Base-by-base conservation (phyloP, 2,113 vertebrate genomes). In the Chauna torquata region DNA sequence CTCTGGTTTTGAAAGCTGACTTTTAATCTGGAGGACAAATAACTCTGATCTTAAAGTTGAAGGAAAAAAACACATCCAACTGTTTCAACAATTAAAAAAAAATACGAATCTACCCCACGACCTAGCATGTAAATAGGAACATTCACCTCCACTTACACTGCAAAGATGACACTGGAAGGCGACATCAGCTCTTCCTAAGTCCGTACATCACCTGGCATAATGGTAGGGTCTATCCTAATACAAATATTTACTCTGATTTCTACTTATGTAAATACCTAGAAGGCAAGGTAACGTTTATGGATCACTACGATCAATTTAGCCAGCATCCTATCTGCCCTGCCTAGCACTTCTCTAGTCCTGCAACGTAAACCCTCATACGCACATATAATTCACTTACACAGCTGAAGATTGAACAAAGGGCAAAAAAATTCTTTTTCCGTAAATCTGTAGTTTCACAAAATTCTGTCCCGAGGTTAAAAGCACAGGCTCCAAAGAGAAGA, bases 11-110 rank as follows among this genome's bases (percentile, higher is more conserved):
- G 59, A 94, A 97, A 88, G 89, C 74, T 82, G 23, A 20, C 70
- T 74, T 97, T 96, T 89, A 96, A 92, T 95, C 84, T 91, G 59
- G 86, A 96, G 95, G 89, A 82, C 92, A 95, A 95, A 90, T 80
- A 95, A 92, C 19, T 86, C 85, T 44, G 86, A 92, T 87, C 84
- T 72, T 54, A 36, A 79, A 89, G 49, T 17, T 82, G 71, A 91
- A 92, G n/a, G 32, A 45, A 58, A 77, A 1, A 6, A 55, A 58
- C 57, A n/a, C 55, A 58, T 82, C 82, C 70, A 85, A 91, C 54
- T 76, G 62, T 87, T 82, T 82, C 66, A 95, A 90, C 61, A 61
- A 40, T 0, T 71, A 45, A 77, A 95, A 7, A 95, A 45, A 77
- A 96, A 8, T 17, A 71, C 10, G 92, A 70, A 76, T 45, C 75